Base-by-base conservation (phyloP, 2,888 invertebrate species). In the Sarcophaga variegata region DNA sequence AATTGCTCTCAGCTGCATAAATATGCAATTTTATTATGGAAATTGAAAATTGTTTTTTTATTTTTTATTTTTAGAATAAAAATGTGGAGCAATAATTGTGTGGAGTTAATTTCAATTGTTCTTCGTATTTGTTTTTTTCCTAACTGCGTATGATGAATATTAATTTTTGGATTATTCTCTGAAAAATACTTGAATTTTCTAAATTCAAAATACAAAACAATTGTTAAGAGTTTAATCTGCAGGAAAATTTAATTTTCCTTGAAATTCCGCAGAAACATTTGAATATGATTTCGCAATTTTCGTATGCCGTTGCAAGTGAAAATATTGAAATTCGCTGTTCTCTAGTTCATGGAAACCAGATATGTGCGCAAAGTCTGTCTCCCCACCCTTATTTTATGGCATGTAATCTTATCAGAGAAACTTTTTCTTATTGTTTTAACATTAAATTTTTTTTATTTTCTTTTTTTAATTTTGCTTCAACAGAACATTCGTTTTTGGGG, bases 371-470 rank as follows among this genome's bases (percentile, higher is more conserved):
- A 49, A 4, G 49, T 49, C 3, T 14, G 54, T 4, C 12, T 17
- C 0, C 0, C 17, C 17, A 17, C 14, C 17, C 54, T 17, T 17
- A 54, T 54, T 54, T 54, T 17, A 14, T 27, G 27, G 25, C 54
- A 8, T 14, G 6, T 20, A 66, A 66, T 27, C 22, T 27, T 17
- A 66, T 25, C 14, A 66, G 59, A 59, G 20, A 25, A 75, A 10
- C 22, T 49, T 25, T 72, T 72, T 27, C 71, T 60, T 72, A 60
- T 60, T 60, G 54, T 54, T 54, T 54, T 54, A 54, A 54, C 3
- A 54, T 14, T 14, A 22, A 22, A 17, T 10, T 8, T 37, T 37
- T 37, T 4, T 37, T 37, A 49, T 37, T 37, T 37, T 37, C 6
- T 37, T 37, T 37, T 37, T 37, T 2, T 37, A 37, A 37, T 37